A percentile compares a stretch with the other conserved stretches of the same genome.
Evolutionary conservation across 2,888 invertebrate genomes (phyloP).

Genomic region (Rosalia funebris): DNA sequence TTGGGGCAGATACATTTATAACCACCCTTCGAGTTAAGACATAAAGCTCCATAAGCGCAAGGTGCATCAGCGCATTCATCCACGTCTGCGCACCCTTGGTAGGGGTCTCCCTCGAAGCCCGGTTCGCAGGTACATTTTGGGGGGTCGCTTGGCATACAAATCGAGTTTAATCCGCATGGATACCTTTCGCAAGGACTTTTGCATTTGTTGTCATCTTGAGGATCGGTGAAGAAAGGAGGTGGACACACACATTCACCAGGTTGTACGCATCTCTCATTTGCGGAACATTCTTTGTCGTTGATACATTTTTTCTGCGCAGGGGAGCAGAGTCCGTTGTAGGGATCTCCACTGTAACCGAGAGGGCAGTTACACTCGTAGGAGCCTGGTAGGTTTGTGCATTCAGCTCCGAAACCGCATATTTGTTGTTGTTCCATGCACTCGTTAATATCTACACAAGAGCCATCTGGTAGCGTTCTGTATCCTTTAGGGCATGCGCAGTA

Average conservation of each 20-base stretch:
- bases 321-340: constrained; percentile 83
- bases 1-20: constrained; percentile 87
- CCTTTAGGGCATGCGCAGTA: constrained; percentile 94
- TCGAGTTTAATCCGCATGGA: constrained; percentile 89
- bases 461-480: constrained; percentile 78
- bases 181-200: constrained; percentile 93
- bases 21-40: constrained; percentile 86
- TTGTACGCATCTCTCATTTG: constrained; percentile 90
- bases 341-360: constrained; percentile 82
- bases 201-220: constrained; percentile 84
- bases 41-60: constrained; percentile 88
- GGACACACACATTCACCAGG: constrained; percentile 92
- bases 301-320: constrained; percentile 85
- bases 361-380: constrained; percentile 85
- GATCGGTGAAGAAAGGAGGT: constrained; percentile 88
- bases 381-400: constrained; percentile 83
- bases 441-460: constrained; percentile 86
- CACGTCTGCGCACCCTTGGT: constrained; percentile 84
- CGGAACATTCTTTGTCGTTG: constrained; percentile 82
- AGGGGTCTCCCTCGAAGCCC: constrained; percentile 87
- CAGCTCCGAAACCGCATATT: constrained; percentile 87
- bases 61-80: constrained; percentile 88
- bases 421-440: constrained; percentile 82
- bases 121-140: constrained; percentile 89
- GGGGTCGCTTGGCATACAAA: constrained; percentile 89